phyloP scores from a whole-genome alignment of 2,113 vertebrate species.

The Pseudorhombus dupliciocellatus region DNA sequence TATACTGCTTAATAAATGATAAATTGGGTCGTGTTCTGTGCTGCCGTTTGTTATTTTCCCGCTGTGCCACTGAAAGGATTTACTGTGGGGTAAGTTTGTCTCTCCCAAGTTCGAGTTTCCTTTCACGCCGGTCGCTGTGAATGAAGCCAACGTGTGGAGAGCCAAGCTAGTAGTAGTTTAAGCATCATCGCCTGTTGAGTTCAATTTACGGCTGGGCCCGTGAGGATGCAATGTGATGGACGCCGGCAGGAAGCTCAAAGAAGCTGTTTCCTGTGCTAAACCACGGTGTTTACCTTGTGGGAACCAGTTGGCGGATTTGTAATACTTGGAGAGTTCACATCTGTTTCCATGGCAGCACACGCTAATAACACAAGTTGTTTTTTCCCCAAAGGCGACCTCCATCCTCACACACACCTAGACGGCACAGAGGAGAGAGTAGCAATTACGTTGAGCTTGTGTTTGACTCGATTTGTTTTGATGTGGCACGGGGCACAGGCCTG shows the following conservation, averaged over 20 bases:
- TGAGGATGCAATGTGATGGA: constrained; percentile 34
- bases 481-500: constrained; percentile 28
- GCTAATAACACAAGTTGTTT: constrained; percentile 46
- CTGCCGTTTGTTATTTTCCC: not conserved
- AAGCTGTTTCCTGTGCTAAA: constrained; percentile 42
- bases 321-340: constrained; percentile 13
- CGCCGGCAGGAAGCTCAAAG: constrained; percentile 29
- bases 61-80: constrained; percentile 29
- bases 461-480: constrained; percentile 55
- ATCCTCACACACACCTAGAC: constrained; percentile 32
- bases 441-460: constrained; percentile 43
- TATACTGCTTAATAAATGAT: not conserved
- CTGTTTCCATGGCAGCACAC: constrained; percentile 42
- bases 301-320: constrained; percentile 36
- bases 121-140: constrained; percentile 23
- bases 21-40: not conserved
- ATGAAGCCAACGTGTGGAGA: constrained; percentile 5
- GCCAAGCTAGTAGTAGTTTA: constrained; percentile 25
- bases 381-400: constrained; percentile 15
- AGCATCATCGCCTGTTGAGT: constrained; percentile 9
- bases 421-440: constrained; percentile 9
- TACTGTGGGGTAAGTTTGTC: not conserved
- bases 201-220: constrained; percentile 2
- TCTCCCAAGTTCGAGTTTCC: constrained; percentile 12
- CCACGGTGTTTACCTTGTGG: constrained; percentile 36